Base-by-base conservation (phyloP, 1,140 invertebrate species). In the Sesamia nonagrioides region DNA sequence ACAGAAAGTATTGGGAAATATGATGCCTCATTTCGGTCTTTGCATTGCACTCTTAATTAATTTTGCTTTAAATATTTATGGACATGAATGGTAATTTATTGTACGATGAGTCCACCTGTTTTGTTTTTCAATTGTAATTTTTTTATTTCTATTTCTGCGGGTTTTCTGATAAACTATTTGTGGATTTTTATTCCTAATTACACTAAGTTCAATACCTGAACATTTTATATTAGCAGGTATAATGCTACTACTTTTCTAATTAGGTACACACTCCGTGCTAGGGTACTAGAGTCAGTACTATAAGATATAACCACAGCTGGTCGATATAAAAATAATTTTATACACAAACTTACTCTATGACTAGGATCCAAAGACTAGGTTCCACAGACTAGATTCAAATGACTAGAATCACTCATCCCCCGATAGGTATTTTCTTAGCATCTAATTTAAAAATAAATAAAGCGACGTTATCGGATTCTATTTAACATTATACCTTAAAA, bases 351-450 rank as follows among this genome's bases (percentile, higher is more conserved):
- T 69, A 80, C 37, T 66, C 61, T 79, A 71, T 33, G 66, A 69
- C 66, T 69, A 69, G 40, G 66, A 50, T 69, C 77, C 66, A 83
- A 45, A 69, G 35, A 68, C 42, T 74, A 78, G 45, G 37, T 79
- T 78, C 78, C 78, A 77, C 48, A 69, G 71, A 66, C 68, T 77
- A 66, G 75, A 75, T 78, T 77, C 48, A 82, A 84, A 88, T 87
- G 87, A 89, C 87, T 89, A 89, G 87, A 87, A 84, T 71, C 83
- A 88, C 87, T 88, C 85, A 86, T 86, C 84, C 81, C 21, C 63
- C 45, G 48, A 52, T 63, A 63, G 63, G 50, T 82, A 50, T 37
- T 54, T 9, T 18, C 60, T 73, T 60, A 80, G 17, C 40, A 27
- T 35, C 35, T 71, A 78, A 66, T 42, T 54, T 72, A 71, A 82